These are phyloP conservation scores for Caenorhabditis uteleia DNA, from an alignment of 2,888 invertebrate species.

Conservation along the genomic window DNA sequence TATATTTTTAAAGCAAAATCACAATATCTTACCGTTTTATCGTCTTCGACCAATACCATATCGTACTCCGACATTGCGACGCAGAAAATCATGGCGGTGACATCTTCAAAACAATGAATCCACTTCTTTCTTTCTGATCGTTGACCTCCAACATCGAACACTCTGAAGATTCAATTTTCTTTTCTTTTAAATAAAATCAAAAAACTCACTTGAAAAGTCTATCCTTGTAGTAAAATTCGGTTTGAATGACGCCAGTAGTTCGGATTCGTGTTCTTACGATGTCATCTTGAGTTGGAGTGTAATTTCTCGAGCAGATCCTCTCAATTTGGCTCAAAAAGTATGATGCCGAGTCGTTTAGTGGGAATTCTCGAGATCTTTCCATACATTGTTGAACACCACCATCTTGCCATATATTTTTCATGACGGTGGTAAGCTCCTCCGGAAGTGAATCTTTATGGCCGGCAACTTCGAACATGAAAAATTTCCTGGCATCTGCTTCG, in stretches of 20 bases:
- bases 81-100: slow-evolving; percentile 42
- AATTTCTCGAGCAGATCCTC: slow-evolving; percentile 23
- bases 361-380: slow-evolving; percentile 29
- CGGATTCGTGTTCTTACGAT: slow-evolving; percentile 32
- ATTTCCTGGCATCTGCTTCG: slow-evolving; percentile 16
- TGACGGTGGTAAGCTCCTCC: neutral
- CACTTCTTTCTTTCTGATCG: slow-evolving; percentile 41
- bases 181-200: neutral
- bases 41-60: slow-evolving; percentile 30
- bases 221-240: slow-evolving; percentile 26
- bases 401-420: slow-evolving; percentile 2
- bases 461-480: slow-evolving; percentile 12
- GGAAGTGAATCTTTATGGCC: slow-evolving; percentile 31
- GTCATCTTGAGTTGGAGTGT: slow-evolving; percentile 39
- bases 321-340: slow-evolving; percentile 36
- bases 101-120: slow-evolving; percentile 34
- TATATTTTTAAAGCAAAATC: neutral
- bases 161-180: slow-evolving; percentile 11
- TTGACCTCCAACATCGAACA: slow-evolving; percentile 40
- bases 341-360: slow-evolving; percentile 39
- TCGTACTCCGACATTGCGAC: slow-evolving; percentile 40
- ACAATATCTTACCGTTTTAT: slow-evolving; percentile 17
- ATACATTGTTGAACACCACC: neutral
- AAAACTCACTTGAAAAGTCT: slow-evolving; percentile 1
- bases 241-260: slow-evolving; percentile 34